Percentiles rank a stretch among this genome's conserved stretches.
Conservation (phyloP, 2,797 vertebrate genomes). For the Triplophysa yarkandensis region DNA sequence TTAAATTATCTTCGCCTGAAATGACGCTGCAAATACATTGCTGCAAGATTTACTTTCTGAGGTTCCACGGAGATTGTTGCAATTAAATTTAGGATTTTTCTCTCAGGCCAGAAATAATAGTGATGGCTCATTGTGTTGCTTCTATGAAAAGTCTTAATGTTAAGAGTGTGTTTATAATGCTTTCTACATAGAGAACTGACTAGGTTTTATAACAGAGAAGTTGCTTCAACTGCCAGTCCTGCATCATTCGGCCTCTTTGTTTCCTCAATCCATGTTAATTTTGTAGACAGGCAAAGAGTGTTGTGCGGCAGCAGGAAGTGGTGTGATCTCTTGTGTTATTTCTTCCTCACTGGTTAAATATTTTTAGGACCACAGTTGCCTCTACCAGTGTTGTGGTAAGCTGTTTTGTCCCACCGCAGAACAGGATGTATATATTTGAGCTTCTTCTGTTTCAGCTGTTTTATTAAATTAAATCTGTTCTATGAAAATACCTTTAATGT, state of each 20-base stretch:
- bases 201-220: not conserved
- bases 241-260: constrained; percentile 47
- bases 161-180: not conserved
- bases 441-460: not conserved
- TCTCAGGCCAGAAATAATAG: no score
- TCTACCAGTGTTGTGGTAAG: constrained; percentile 21
- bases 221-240: constrained; percentile 7
- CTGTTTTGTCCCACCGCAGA: not conserved
- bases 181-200: not conserved
- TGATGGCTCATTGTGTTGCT: not conserved
- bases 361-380: constrained; percentile 22
- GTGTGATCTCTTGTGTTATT: constrained; percentile 35
- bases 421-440: not conserved
- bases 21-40: no score
- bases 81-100: not conserved
- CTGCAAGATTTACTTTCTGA: no score
- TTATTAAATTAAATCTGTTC: no score
- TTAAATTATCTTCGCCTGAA: no score
- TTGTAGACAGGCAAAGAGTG: constrained; percentile 49
- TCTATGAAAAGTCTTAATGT: not conserved
- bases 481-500: no score
- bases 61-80: not conserved
- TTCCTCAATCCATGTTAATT: constrained; percentile 53
- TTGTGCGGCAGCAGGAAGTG: constrained; percentile 26
- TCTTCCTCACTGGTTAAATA: constrained; percentile 7